Evolutionary conservation across 2,113 vertebrate genomes (phyloP), one percentile per base, ranked within the genome.

Genomic region (Rhodinocichla rosea): DNA sequence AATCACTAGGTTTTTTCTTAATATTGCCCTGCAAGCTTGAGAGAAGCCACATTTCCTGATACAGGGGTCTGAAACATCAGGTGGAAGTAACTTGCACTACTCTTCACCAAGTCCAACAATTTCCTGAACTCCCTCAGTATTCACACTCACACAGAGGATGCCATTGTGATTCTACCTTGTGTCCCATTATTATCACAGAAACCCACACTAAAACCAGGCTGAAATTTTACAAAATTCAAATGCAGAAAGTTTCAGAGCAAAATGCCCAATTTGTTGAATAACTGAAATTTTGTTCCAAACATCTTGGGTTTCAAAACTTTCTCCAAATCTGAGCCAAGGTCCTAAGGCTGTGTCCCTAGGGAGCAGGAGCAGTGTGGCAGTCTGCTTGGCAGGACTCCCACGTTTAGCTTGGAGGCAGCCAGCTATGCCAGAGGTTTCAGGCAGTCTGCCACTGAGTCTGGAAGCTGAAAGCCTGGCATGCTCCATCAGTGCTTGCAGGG

Each of bases 381-480:
- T 57, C 59, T 87, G 92, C 80, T 81, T 96, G 96, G 96, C 96
- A 84, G 89, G 56, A 44, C 91, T 90, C 86, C 86, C 86, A 35
- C 69, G 1, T 65, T 63, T 45, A 81, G 86, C 62, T 77, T 26
- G 47, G 80, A 92, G 92, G 92, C 95, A 94, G 94, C 83, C 94
- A 94, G 95, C 91, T 83, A 44, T 95, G 95, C 96, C 96, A 97
- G 95, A 95, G 96, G 96, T 96, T 97, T 94, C 86, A 86, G 96
- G 95, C 95, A 92, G 68, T 59, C 95, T 96, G 96, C 95, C 95
- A 96, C 68, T 3, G 45, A 83, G 89, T 78, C 95, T 95, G 91
- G 39, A 59, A 93, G 83, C 40, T 18, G 4, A 90, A 86, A 96
- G 92, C 64, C 83, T 49, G 1, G 73, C 91, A 4, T 83, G 91